Percentiles rank a stretch among this genome's conserved stretches.
Evolutionary conservation across 2,888 invertebrate species (phyloP).

Genomic region (Calameuta pallipes): DNA sequence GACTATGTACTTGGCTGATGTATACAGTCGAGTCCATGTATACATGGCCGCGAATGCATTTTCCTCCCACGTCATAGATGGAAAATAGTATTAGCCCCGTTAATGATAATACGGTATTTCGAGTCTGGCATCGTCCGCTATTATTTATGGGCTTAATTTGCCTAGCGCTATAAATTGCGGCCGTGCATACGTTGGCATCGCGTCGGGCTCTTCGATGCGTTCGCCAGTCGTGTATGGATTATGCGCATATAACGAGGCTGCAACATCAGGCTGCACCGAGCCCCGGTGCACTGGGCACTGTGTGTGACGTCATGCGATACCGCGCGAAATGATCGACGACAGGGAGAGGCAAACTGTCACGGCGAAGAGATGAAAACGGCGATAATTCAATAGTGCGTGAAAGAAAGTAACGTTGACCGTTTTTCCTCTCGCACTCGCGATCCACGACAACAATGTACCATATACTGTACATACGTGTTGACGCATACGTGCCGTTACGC

Average conservation of each 20-base stretch:
- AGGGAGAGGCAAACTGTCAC: background rate
- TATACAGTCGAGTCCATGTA: no score
- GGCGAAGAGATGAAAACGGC: background rate
- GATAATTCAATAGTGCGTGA: background rate
- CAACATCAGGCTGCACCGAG: background rate
- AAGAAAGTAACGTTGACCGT: background rate
- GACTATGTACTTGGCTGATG: background rate
- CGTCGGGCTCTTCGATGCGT: background rate
- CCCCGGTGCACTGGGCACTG: background rate
- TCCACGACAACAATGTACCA: no score
- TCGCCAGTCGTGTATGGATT: background rate
- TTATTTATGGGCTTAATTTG: background rate
- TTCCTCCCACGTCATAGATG: background rate
- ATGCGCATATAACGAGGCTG: background rate
- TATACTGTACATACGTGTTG: rapidly evolving
- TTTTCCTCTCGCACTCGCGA: no score
- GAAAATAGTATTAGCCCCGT: background rate
- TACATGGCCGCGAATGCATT: background rate
- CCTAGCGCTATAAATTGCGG: background rate
- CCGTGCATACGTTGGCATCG: background rate
- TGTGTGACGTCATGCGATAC: background rate
- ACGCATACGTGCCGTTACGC: no score
- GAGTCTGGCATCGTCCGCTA: background rate
- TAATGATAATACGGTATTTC: background rate
- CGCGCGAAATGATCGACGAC: background rate